These are phyloP conservation scores for Scytalopus superciliaris DNA, from an alignment of 2,113 vertebrate species.

Conservation along the genomic window DNA sequence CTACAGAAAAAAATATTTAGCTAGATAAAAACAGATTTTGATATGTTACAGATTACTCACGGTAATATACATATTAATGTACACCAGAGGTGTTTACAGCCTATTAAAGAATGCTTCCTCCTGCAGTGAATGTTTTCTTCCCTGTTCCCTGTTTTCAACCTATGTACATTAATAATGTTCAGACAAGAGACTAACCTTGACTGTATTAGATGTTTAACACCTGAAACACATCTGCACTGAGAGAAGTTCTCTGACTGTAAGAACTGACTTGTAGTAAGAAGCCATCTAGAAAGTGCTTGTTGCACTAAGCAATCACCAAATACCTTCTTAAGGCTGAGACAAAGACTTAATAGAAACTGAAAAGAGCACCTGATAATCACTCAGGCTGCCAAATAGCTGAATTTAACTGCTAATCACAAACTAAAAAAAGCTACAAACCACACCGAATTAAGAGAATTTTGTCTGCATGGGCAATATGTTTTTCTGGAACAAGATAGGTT, in stretches of 20 bases:
- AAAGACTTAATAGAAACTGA: neutral
- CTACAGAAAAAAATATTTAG: neutral
- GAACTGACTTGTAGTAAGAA: no score
- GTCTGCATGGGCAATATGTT: neutral
- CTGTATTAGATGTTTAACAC: neutral
- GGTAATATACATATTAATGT: neutral
- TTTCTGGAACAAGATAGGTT: neutral
- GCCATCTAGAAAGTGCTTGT: slow-evolving; percentile 28
- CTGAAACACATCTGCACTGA: neutral
- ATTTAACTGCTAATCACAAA: neutral
- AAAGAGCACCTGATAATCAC: neutral
- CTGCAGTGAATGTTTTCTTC: neutral
- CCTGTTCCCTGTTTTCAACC: neutral
- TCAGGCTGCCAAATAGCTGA: neutral
- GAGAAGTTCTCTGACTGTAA: slow-evolving; percentile 17
- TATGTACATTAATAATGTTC: neutral
- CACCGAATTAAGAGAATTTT: neutral
- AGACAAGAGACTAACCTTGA: neutral
- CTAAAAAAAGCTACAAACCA: neutral
- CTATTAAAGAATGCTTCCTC: neutral
- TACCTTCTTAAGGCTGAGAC: neutral
- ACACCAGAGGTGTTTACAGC: neutral
- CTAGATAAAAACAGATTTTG: neutral
- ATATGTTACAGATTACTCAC: neutral
- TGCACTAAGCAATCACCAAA: slow-evolving; percentile 2